Conservation (phyloP, 2,888 invertebrate genomes). For the Andrena flavipes region DNA sequence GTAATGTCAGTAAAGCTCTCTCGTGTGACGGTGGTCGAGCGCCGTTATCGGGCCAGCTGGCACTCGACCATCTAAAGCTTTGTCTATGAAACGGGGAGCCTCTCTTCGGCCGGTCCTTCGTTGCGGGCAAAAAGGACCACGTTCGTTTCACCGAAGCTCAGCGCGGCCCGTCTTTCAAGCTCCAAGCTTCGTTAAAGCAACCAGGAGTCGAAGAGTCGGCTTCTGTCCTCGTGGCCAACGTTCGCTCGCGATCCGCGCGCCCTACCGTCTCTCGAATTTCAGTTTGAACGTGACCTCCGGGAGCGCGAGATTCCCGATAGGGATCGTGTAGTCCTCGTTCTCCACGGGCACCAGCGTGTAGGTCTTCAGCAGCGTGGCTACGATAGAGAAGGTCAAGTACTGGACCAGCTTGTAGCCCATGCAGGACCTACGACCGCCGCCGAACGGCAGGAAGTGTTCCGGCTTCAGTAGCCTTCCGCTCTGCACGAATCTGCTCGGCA, state of each 20-base stretch:
- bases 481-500: slow-evolving; percentile 88
- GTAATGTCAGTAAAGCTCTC: slow-evolving; percentile 76
- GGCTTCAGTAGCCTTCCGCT: slow-evolving; percentile 87
- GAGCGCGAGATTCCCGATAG: slow-evolving; percentile 87
- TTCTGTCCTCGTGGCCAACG: not conserved
- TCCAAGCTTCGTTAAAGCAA: slow-evolving; percentile 15
- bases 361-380: slow-evolving; percentile 86
- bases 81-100: slow-evolving; percentile 54
- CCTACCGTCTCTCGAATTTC: slow-evolving; percentile 84
- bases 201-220: slow-evolving; percentile 13
- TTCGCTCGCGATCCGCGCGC: not conserved
- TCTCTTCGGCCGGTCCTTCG: slow-evolving; percentile 57
- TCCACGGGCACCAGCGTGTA: slow-evolving; percentile 85
- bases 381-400: slow-evolving; percentile 86
- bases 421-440: slow-evolving; percentile 88
- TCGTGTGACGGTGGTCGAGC: slow-evolving; percentile 53
- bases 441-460: slow-evolving; percentile 89
- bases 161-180: no score
- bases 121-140: not conserved
- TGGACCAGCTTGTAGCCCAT: slow-evolving; percentile 90
- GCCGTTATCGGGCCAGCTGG: not conserved
- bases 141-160: no score
- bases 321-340: slow-evolving; percentile 85
- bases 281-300: slow-evolving; percentile 86
- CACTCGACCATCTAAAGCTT: slow-evolving; percentile 51